Base-by-base conservation (phyloP, 2,113 vertebrate genomes). In the Grus americana region DNA sequence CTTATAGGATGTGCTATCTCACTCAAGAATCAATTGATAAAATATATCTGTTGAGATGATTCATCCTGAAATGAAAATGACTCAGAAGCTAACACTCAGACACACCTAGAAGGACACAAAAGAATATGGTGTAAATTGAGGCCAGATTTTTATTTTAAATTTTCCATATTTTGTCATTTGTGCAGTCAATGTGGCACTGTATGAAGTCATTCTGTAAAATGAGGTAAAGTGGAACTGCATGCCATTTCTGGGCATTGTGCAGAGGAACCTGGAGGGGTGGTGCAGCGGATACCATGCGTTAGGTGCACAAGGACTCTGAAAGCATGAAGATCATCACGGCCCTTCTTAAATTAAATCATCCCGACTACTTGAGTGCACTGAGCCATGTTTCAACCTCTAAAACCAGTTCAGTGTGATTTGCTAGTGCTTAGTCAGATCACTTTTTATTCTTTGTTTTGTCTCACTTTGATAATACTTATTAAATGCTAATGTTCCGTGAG, bases 191-290 rank as follows among this genome's bases (percentile, higher is more conserved):
- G 23, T 4, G 73, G 15, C 30, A 73, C 17, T 8, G 1, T 19
- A 38, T 8, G 5, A 93, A 76, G 24, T 7, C 36, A 24, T 57
- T 46, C 57, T 63, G 19, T 34, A 74, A 81, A 91, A 70, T 16
- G 16, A 90, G 29, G 29, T 24, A 38, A 76, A 82, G 46, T 1
- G 5, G 26, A 84, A 44, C 47, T 1, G 9, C 18, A 10, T 29
- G 22, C 15, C 8, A 3, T 40, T 71, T 29, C 70, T 19, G 14
- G 44, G 4, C 4, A 2, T 67, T 12, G 0, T 2, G 2, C 3
- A 2, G 52, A 84, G 11, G 9, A 89, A 30, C 23, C 57, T 57
- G 30, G 14, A 73, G 7, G 8, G 6, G 4, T n/a, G 30, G 13
- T n/a, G 6, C 21, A 82, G 40, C 2, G 2, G 2, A 6, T 61